Evolutionary conservation across 2,113 vertebrate genomes (phyloP).

Genomic region (Eurystomus gularis): DNA sequence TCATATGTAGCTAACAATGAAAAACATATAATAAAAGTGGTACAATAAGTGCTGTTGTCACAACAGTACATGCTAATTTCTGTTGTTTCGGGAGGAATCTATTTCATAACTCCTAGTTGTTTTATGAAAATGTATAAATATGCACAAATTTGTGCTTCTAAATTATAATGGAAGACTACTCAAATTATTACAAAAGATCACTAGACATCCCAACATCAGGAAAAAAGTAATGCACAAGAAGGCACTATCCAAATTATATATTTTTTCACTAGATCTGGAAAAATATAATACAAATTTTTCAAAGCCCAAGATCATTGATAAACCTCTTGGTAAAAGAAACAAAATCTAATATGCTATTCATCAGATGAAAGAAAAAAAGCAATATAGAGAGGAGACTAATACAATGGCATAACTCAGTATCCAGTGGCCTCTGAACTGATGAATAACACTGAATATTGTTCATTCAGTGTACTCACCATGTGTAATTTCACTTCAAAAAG

Average conservation of each 20-base stretch:
- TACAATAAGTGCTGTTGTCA: not conserved
- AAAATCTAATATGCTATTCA: not conserved
- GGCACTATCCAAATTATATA: not conserved
- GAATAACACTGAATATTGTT: not conserved
- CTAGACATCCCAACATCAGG: not conserved
- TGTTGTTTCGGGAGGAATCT: accelerated
- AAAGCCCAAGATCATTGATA: not conserved
- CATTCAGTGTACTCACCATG: not conserved
- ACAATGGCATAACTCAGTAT: not conserved
- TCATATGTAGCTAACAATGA: not conserved
- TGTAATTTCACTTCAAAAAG: not conserved
- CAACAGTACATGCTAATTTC: not conserved
- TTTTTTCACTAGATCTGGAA: not conserved
- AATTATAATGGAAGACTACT: not conserved
- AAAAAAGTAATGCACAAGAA: not conserved
- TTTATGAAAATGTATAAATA: not conserved
- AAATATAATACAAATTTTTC: not conserved
- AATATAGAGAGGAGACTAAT: not conserved
- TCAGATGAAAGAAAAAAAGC: not conserved
- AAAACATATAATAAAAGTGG: accelerated
- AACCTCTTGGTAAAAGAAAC: not conserved
- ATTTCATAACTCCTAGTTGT: not conserved
- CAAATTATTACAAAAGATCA: not conserved
- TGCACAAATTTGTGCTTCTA: not conserved
- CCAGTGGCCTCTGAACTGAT: not conserved